These are phyloP conservation scores for Pristiophorus japonicus DNA, from an alignment of 2,113 vertebrate genomes.

Conservation along the genomic window DNA sequence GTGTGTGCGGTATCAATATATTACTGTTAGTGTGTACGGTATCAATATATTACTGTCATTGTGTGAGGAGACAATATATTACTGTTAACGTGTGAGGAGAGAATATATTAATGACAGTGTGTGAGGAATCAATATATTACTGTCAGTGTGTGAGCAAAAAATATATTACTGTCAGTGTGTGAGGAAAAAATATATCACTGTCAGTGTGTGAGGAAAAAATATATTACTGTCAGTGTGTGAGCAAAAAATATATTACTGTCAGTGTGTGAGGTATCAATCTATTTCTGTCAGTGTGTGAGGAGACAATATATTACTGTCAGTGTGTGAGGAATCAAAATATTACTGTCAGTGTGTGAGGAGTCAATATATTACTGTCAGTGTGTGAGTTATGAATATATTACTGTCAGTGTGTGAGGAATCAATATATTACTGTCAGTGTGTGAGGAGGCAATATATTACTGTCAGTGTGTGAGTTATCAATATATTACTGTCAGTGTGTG, in stretches of 20 bases:
- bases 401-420: not conserved
- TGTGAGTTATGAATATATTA: not conserved
- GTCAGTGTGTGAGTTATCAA: not conserved
- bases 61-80: not conserved
- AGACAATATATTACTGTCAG: too few relatives aligned
- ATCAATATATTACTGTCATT: too few relatives aligned
- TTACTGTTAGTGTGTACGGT: not conserved
- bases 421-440: not conserved
- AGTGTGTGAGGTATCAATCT: not conserved
- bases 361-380: not conserved
- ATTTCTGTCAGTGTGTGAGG: not conserved
- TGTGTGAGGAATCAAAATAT: too few relatives aligned
- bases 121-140: not conserved
- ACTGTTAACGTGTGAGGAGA: too few relatives aligned
- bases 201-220: too few relatives aligned
- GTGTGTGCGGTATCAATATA: not conserved
- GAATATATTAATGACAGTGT: too few relatives aligned
- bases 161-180: not conserved
- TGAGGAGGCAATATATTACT: not conserved
- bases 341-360: not conserved
- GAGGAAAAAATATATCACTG: too few relatives aligned
- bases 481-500: not conserved
- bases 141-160: not conserved
- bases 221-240: not conserved
- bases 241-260: not conserved